A percentile compares a stretch with the other conserved stretches of the same genome.
phyloP scores from a whole-genome alignment of 2,888 invertebrate genomes.

The Baccha elongata region DNA sequence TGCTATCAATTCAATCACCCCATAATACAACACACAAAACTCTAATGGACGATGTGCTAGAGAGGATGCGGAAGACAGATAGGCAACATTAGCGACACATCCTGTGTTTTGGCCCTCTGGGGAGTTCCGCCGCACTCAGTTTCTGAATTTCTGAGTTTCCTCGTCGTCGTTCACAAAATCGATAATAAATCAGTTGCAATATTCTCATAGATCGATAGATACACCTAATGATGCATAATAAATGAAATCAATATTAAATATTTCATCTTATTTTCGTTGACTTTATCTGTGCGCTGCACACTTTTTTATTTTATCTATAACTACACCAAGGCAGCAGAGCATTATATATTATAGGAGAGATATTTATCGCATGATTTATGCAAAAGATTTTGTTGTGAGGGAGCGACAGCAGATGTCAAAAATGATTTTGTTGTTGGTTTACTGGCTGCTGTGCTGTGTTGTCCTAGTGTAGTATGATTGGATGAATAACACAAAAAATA shows the following conservation, averaged over 20 bases:
- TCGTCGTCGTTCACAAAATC: conserved; percentile 19
- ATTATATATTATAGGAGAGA: too few relatives aligned
- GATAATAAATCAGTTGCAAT: conserved; percentile 52
- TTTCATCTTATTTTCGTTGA: conserved; percentile 61
- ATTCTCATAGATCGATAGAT: conserved; percentile 60
- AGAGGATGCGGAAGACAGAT: conserved; percentile 49
- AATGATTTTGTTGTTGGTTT: conserved; percentile 1
- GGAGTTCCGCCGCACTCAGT: conserved; percentile 7
- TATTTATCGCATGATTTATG: conserved; percentile 70
- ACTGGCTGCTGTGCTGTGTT: not conserved
- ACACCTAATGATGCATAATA: conserved; percentile 69
- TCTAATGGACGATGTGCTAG: conserved; percentile 31
- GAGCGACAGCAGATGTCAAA: conserved; percentile 46
- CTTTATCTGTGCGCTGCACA: conserved; percentile 48
- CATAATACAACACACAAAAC: conserved; percentile 29
- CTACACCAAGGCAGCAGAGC: not conserved
- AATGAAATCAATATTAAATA: conserved; percentile 71
- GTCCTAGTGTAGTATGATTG: not conserved
- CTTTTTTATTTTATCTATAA: not conserved
- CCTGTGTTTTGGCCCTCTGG: conserved; percentile 33
- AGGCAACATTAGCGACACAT: conserved; percentile 43
- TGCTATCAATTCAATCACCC: conserved; percentile 54
- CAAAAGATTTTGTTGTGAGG: conserved; percentile 33
- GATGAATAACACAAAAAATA: conserved; percentile 3
- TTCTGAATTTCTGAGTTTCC: not conserved